Evolutionary conservation across 2,113 vertebrate species (phyloP).

Genomic region (Rousettus leschenaultii): DNA sequence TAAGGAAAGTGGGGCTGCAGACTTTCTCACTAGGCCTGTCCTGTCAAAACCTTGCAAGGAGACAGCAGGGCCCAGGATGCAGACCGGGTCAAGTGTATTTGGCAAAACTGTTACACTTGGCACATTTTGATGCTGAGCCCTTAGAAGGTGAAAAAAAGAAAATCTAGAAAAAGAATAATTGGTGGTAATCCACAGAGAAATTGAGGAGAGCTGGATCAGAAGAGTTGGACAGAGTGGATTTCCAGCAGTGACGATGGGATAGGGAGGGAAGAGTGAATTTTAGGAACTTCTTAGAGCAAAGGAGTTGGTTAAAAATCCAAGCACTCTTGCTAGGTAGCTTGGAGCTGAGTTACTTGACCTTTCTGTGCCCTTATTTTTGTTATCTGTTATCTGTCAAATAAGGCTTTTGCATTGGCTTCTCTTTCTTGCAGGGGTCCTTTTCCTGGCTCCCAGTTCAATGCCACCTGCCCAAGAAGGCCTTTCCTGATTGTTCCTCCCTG

Average conservation of each 20-base stretch:
- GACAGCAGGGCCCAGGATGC: no score
- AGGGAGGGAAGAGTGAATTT: background rate
- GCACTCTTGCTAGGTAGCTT: background rate
- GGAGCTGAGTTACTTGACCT: background rate
- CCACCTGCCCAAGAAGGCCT: no score
- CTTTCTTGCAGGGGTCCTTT: background rate
- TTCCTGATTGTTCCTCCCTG: accelerated
- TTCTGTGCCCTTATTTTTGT: background rate
- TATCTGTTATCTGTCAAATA: background rate
- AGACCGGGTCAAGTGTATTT: no score
- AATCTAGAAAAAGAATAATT: background rate
- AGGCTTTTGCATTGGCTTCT: accelerated
- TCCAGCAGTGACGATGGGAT: no score
- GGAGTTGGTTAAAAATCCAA: background rate
- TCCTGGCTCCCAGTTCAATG: background rate
- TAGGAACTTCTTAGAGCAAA: background rate
- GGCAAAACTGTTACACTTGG: accelerated
- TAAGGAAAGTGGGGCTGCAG: background rate
- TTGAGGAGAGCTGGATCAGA: background rate
- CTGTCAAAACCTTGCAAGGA: background rate
- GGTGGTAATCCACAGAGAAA: no score
- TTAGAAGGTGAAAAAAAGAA: background rate
- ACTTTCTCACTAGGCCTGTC: background rate
- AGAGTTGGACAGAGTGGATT: background rate
- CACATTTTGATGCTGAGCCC: background rate